A percentile compares a stretch with the other conserved stretches of the same genome.
phyloP scores from a whole-genome alignment of 2,113 vertebrate genomes.

The Anthoscopus minutus region DNA sequence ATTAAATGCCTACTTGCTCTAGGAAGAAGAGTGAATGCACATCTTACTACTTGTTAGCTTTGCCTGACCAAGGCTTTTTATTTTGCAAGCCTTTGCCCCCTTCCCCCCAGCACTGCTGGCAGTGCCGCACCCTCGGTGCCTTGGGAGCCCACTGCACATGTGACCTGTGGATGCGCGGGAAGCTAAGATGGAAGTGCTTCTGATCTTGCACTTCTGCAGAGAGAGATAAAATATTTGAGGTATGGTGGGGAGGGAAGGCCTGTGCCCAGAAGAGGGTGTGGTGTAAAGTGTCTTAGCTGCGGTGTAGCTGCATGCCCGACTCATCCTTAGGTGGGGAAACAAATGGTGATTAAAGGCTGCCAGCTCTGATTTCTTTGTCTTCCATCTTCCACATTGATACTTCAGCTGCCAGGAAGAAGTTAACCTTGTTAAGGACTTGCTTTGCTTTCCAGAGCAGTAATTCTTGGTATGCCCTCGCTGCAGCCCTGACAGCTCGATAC shows the following conservation, averaged over 20 bases:
- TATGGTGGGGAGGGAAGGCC: constrained; percentile 14
- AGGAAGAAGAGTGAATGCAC: background rate
- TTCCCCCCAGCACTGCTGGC: background rate
- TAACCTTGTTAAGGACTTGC: background rate
- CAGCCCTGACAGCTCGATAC: background rate
- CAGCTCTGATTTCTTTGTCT: background rate
- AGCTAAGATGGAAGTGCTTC: background rate
- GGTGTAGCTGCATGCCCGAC: background rate
- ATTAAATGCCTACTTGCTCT: background rate
- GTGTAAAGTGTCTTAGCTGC: background rate
- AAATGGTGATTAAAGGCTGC: background rate
- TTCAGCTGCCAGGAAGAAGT: background rate
- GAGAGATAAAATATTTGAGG: constrained; percentile 1
- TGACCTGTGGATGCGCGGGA: background rate
- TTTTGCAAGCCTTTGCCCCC: background rate
- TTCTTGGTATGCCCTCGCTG: background rate
- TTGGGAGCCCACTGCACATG: background rate
- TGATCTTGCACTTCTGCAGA: background rate
- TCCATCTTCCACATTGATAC: background rate
- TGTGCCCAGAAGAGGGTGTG: background rate
- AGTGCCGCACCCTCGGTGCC: rapidly evolving
- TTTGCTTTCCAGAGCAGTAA: background rate
- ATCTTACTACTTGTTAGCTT: rapidly evolving
- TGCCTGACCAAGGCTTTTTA: background rate
- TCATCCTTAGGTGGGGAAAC: constrained; percentile 8